Percentiles rank a stretch among this genome's conserved stretches.
Conservation (phyloP, 2,888 invertebrate species). For the Mesorhabditis spiculigera region DNA sequence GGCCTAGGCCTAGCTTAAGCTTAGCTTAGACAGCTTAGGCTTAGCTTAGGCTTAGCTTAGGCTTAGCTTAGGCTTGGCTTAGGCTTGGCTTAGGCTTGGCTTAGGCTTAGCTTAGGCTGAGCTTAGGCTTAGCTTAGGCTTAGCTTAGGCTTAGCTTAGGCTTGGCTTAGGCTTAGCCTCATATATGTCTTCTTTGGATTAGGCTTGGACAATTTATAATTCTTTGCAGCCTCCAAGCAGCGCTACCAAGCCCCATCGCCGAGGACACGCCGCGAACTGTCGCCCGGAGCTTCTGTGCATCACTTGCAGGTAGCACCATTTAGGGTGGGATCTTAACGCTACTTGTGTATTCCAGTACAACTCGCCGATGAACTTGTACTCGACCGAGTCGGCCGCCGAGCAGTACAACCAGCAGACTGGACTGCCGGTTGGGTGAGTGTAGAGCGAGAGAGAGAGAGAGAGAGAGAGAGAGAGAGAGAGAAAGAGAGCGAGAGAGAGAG, state of each 20-base stretch:
- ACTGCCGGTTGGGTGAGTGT: conserved; percentile 21
- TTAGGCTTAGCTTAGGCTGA: too few relatives aligned
- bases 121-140: too few relatives aligned
- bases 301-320: conserved; percentile 28
- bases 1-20: too few relatives aligned
- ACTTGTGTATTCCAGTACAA: conserved; percentile 53
- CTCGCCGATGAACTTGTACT: conserved; percentile 53
- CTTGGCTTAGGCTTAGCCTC: too few relatives aligned
- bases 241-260: conserved; percentile 37
- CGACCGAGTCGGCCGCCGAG: conserved; percentile 48
- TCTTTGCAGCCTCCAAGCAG: conserved; percentile 12
- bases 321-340: background rate
- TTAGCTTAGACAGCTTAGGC: too few relatives aligned
- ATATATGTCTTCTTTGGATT: too few relatives aligned
- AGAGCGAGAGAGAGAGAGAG: conserved; percentile 6
- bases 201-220: too few relatives aligned
- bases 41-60: too few relatives aligned
- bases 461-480: background rate
- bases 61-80: too few relatives aligned
- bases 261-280: conserved; percentile 40
- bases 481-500: too few relatives aligned
- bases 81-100: too few relatives aligned
- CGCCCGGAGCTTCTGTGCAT: conserved; percentile 41
- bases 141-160: too few relatives aligned
- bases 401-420: conserved; percentile 50